phyloP scores from a whole-genome alignment of 2,113 vertebrate genomes.

The Podarcis muralis region DNA sequence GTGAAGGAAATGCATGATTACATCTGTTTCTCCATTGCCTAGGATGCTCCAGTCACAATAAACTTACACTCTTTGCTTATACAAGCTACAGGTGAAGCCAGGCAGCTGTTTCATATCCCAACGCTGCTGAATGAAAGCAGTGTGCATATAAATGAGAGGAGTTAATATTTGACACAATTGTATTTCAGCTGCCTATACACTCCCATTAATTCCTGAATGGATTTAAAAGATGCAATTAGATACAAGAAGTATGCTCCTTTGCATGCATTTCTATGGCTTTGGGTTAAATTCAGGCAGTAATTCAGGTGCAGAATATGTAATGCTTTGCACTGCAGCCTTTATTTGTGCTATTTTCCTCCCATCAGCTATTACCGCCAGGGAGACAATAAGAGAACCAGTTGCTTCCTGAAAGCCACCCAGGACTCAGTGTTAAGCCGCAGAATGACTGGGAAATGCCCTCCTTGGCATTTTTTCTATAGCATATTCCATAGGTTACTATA shows the following conservation, averaged over 20 bases:
- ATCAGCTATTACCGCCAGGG: not conserved
- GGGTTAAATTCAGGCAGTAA: not conserved
- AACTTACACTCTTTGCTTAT: not conserved
- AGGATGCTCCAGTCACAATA: conserved; percentile 19
- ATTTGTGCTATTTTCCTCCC: not conserved
- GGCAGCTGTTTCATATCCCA: not conserved
- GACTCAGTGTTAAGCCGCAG: not conserved
- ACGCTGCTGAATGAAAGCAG: not conserved
- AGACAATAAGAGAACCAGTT: not conserved
- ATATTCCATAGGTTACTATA: too few relatives aligned
- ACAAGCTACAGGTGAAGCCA: not conserved
- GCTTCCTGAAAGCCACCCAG: not conserved
- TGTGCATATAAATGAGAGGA: conserved; percentile 17
- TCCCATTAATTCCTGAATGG: not conserved
- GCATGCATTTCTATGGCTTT: not conserved
- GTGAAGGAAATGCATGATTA: not conserved
- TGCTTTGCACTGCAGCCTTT: not conserved
- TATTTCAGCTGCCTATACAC: not conserved
- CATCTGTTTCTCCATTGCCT: conserved; percentile 10
- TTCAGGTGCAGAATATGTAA: not conserved
- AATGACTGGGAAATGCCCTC: not conserved
- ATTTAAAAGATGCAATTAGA: conserved; percentile 6
- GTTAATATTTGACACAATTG: conserved; percentile 6
- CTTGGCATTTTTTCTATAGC: not conserved
- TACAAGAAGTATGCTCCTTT: not conserved